Evolutionary conservation across 92 coral and sea anemone genomes (phyloP), one percentile per base, ranked within the genome.

Genomic region (Epizoanthus stellaris): DNA sequence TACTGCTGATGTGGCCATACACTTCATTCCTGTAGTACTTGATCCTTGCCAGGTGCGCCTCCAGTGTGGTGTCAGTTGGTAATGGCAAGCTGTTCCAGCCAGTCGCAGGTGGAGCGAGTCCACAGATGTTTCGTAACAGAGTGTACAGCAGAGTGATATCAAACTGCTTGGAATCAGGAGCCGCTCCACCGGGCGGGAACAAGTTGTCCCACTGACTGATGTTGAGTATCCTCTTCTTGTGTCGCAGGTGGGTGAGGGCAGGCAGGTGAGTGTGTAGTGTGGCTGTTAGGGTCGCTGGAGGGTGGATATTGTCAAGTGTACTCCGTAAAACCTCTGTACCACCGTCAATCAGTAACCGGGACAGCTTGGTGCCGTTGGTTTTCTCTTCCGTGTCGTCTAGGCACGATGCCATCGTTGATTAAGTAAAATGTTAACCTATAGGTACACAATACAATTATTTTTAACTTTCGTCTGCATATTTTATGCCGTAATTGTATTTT

Each of bases 151-250:
- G 81, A 25, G 92, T 75, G 54, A 89, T 85, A 77, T 89, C 92
- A 77, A 85, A 89, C 39, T 70, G 61, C 8, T 85, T 70, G 49
- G 88, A 85, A 34, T 82, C 21, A 0, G 89, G 82, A n/a, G 52
- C 12, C 12, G 75, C 88, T 56, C 80, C 80, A 19, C 61, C 67
- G 39, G 89, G 73, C 19, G 92, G 92, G 87, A 76, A 89, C 21
- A 89, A 82, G 49, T 89, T 89, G 75, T 84, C 89, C 76, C 85
- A 77, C 69, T 89, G 92, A 1, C 80, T 75, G 71, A 68, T 71
- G 81, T 45, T 85, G 16, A 89, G 70, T 16, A 77, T 80, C 57
- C 58, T 56, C 34, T 56, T 72, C 47, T n/a, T 77, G 23, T 19
- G 16, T 56, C 58, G 1, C 17, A 89, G 92, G 11, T 43, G 52